Conservation (phyloP, 2,797 vertebrate genomes). For the Pogoniulus pusillus region DNA sequence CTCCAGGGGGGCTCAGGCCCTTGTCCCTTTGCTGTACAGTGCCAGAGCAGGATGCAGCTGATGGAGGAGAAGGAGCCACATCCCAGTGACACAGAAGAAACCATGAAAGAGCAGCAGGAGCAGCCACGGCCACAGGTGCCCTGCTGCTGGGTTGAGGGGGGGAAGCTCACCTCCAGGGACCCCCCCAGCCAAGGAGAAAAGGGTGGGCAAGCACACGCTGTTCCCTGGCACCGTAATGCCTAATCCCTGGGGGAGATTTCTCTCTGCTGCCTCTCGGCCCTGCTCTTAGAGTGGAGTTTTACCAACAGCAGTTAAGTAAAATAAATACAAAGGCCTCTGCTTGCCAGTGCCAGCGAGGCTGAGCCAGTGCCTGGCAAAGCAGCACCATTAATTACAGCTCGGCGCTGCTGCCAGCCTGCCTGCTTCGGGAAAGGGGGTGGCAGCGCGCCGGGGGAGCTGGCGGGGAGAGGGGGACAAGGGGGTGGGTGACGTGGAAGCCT, state of each 20-base stretch:
- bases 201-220: not conserved
- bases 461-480: not conserved
- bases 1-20: not conserved
- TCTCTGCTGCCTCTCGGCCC: constrained; percentile 4
- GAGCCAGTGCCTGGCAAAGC: constrained; percentile 43
- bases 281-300: constrained; percentile 54
- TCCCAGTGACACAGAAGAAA: not conserved
- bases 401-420: constrained; percentile 33
- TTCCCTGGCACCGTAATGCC: constrained; percentile 14
- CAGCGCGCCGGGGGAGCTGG: not conserved
- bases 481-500: not conserved
- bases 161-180: not conserved
- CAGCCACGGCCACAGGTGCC: not conserved
- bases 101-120: not conserved
- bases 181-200: not conserved
- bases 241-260: not conserved
- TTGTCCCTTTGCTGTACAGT: not conserved
- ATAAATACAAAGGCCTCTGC: constrained; percentile 57
- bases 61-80: not conserved
- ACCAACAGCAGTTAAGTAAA: constrained; percentile 65
- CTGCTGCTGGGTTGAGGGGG: not conserved
- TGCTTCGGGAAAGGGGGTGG: constrained; percentile 29
- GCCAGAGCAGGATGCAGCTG: not conserved
- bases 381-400: constrained; percentile 49
- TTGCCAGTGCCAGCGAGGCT: constrained; percentile 41